Conservation (phyloP, 1,140 invertebrate species). For the Bombus confusus region DNA sequence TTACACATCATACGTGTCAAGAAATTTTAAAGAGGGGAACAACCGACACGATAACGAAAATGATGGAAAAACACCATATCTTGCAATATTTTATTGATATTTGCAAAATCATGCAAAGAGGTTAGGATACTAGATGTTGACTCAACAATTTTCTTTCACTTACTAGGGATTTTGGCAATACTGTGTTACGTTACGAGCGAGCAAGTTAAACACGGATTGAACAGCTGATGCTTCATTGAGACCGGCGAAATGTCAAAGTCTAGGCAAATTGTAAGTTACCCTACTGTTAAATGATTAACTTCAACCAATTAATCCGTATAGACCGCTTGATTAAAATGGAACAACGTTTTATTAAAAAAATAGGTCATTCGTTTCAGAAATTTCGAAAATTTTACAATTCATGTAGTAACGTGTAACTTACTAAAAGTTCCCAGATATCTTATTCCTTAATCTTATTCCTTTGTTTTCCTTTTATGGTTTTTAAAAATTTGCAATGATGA, state of each 20-base stretch:
- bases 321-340: background rate
- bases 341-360: background rate
- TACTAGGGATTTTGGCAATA: conserved; percentile 74
- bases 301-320: background rate
- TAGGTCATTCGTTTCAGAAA: background rate
- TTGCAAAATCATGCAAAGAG: conserved; percentile 51
- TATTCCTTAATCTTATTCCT: background rate
- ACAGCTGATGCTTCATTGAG: conserved; percentile 79
- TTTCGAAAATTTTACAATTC: conserved; percentile 3
- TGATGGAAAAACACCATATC: background rate
- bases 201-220: conserved; percentile 73
- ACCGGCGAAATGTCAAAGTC: conserved; percentile 83
- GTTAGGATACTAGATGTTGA: conserved; percentile 74
- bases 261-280: conserved; percentile 80
- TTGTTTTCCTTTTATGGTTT: conserved; percentile 26
- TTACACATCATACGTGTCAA: too few relatives aligned
- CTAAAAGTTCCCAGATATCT: conserved; percentile 48
- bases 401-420: conserved; percentile 29
- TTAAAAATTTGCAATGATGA: background rate
- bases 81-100: conserved; percentile 1
- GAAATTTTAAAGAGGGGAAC: background rate
- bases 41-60: background rate
- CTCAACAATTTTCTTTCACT: conserved; percentile 76
- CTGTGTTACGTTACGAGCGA: conserved; percentile 58
- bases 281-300: background rate